Evolutionary conservation across 1,140 invertebrate species (phyloP).

Genomic region (Drosophila sproati): DNA sequence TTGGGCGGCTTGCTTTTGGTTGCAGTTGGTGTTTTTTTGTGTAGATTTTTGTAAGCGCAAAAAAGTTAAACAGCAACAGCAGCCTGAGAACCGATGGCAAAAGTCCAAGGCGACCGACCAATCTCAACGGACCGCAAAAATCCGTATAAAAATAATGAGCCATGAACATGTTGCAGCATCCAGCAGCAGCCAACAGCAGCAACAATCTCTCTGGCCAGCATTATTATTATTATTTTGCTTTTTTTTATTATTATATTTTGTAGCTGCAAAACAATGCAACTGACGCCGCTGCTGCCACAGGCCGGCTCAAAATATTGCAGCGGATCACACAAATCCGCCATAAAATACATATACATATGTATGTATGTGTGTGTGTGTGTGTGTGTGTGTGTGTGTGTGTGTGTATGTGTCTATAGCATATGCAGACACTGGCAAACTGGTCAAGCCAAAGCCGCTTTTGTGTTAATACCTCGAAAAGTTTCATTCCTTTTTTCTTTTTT

Average conservation of each 20-base stretch:
- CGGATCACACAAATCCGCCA: conserved; percentile 83
- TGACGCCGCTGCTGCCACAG: conserved; percentile 39
- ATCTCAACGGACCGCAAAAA: conserved; percentile 76
- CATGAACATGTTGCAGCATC: conserved; percentile 78
- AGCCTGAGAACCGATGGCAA: conserved; percentile 61
- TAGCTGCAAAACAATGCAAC: conserved; percentile 67
- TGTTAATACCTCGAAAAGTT: conserved; percentile 74
- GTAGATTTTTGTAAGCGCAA: background rate
- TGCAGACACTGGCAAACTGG: conserved; percentile 39
- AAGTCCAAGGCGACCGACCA: conserved; percentile 59
- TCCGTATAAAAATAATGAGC: conserved; percentile 83
- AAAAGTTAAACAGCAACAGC: conserved; percentile 26
- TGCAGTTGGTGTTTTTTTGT: conserved; percentile 35
- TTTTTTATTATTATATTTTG: conserved; percentile 61
- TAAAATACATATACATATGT: conserved; percentile 49
- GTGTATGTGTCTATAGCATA: conserved; percentile 11
- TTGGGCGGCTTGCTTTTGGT: conserved; percentile 14
- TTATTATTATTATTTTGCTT: conserved; percentile 71
- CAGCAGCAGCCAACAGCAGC: conserved; percentile 37
- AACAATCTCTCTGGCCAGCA: conserved; percentile 47
- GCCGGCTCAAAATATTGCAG: conserved; percentile 74
- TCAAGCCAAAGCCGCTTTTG: conserved; percentile 78
- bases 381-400: conserved; percentile 9
- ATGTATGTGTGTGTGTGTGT: conserved; percentile 2
- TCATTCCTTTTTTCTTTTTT: conserved; percentile 45